phyloP scores from a whole-genome alignment of 2,888 invertebrate genomes.

The Mylabris sibirica region DNA sequence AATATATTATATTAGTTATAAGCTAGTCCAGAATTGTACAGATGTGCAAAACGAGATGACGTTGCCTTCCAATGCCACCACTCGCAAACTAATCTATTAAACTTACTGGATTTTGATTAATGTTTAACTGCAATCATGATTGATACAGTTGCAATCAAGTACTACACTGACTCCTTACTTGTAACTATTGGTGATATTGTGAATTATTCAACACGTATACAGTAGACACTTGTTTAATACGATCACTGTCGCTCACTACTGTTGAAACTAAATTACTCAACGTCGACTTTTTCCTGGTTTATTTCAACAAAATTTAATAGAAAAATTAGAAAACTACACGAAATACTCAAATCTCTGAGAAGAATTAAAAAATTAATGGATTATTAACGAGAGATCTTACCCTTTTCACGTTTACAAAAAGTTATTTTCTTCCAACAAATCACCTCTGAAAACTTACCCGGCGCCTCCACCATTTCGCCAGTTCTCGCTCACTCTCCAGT shows the following conservation, averaged over 20 bases:
- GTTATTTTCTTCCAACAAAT: neutral
- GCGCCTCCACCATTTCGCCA: conserved; percentile 12
- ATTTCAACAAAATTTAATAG: too few species aligned
- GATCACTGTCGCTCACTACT: too few species aligned
- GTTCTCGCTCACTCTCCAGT: neutral
- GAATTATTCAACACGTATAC: neutral
- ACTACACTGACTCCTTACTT: neutral
- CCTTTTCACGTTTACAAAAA: too few species aligned
- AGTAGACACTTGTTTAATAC: neutral
- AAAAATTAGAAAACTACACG: too few species aligned
- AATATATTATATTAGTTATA: neutral
- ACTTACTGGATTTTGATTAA: conserved; percentile 1
- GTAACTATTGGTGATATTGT: neutral
- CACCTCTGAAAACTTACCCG: neutral
- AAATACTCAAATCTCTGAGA: too few species aligned
- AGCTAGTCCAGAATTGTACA: neutral
- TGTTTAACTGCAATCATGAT: neutral
- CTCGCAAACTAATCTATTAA: neutral
- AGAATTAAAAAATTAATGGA: too few species aligned
- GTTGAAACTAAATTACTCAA: too few species aligned
- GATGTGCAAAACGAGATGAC: conserved; percentile 11
- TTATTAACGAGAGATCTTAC: too few species aligned
- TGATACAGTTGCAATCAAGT: neutral
- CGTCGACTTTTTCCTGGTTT: too few species aligned
- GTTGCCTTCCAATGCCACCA: neutral